Conservation (phyloP, 2,888 invertebrate genomes). For the Perizoma affinitatum region DNA sequence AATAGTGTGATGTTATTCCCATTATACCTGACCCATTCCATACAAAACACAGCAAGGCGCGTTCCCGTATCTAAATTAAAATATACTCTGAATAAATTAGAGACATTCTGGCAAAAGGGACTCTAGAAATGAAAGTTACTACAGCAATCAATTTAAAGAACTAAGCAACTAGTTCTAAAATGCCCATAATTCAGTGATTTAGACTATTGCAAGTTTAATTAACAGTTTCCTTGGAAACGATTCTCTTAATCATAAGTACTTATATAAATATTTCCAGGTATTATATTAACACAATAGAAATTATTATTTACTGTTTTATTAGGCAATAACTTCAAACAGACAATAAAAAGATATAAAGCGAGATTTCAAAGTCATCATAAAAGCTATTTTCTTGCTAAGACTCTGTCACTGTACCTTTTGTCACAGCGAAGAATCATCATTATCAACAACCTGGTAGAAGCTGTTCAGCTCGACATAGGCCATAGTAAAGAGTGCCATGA, state of each 20-base stretch:
- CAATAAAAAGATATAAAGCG: background rate
- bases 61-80: too few relatives aligned
- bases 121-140: too few relatives aligned
- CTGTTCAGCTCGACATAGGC: too few relatives aligned
- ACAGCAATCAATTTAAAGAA: too few relatives aligned
- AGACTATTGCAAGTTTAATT: too few relatives aligned
- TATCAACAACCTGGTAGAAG: background rate
- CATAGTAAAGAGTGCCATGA: too few relatives aligned
- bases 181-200: too few relatives aligned
- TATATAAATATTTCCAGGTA: background rate
- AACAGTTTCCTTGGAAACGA: too few relatives aligned
- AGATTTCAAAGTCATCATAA: constrained; percentile 1
- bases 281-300: background rate
- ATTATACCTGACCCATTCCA: constrained; percentile 7
- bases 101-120: too few relatives aligned
- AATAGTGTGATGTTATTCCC: constrained; percentile 25
- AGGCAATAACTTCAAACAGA: constrained; percentile 5
- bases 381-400: background rate
- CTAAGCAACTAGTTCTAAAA: too few relatives aligned
- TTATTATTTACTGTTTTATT: background rate
- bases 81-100: too few relatives aligned
- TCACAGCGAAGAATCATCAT: background rate
- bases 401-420: background rate
- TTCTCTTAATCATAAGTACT: too few relatives aligned
- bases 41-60: background rate